phyloP scores from a whole-genome alignment of 2,797 vertebrate species.

The Peromyscus eremicus region DNA sequence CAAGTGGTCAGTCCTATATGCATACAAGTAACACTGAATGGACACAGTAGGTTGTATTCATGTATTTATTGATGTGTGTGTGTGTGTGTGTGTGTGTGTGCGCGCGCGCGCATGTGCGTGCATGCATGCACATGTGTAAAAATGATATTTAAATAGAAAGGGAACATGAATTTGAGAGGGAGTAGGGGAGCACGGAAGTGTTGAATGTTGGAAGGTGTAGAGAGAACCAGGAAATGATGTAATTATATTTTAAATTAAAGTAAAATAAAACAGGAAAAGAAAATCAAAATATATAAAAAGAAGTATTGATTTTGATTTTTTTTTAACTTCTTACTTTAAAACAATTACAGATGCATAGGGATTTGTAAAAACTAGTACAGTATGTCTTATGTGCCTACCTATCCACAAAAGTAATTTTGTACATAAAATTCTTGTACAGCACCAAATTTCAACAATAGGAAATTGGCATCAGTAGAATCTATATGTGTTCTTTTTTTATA shows the following conservation, averaged over 20 bases:
- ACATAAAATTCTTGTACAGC: background rate
- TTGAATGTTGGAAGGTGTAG: background rate
- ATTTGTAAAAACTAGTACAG: conserved; percentile 18
- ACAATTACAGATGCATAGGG: background rate
- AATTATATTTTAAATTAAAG: background rate
- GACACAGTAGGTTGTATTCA: background rate
- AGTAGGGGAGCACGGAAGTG: too few species aligned
- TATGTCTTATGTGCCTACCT: background rate
- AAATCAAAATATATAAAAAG: background rate
- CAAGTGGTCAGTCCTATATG: background rate
- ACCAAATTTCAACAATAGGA: background rate
- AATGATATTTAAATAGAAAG: background rate
- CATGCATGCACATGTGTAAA: background rate
- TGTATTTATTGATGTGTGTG: background rate
- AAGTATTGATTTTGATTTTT: background rate
- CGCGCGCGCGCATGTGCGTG: too few species aligned
- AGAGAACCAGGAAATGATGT: background rate
- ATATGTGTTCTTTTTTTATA: background rate
- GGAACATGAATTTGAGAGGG: background rate
- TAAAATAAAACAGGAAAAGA: background rate
- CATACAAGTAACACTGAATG: background rate
- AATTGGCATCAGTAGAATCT: background rate
- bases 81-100: background rate
- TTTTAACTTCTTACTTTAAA: background rate
- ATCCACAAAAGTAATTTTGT: background rate